Evolutionary conservation across 2,113 vertebrate species (phyloP), one percentile per base, ranked within the genome.

Genomic region (Xyliphius kryptos): DNA sequence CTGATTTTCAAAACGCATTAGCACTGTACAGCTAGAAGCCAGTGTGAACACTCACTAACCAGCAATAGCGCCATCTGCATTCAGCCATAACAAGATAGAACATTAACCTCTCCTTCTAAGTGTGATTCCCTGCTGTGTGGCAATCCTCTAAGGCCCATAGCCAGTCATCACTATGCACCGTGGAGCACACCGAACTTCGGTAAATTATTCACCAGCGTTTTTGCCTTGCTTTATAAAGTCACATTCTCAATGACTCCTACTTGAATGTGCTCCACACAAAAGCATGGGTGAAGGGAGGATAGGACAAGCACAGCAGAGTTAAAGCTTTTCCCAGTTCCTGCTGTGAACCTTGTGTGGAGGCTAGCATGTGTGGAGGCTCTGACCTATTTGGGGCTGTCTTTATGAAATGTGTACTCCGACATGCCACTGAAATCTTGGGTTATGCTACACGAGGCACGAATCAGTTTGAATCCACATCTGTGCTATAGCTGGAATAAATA

Each of bases 141-240:
- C 21, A 10, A 44, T 52, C 26, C 64, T 37, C 47, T 50, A 58
- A 66, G 46, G 51, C n/a, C 36, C 36, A 32, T 22, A 58, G 12
- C 55, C 47, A 49, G 56, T 51, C 47, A 62, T 46, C 32, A 32
- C 37, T 15, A 16, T 66, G 17, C n/a, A 15, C 66, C n/a, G 19
- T 3, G 36, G 16, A 63, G 44, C 50, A 41, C 26, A 52, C 14
- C 67, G 15, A 63, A 58, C 58, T 46, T 63, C 40, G 52, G 54
- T 57, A 55, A 63, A 72, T 60, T 55, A 55, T 64, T 68, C 43
- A 43, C 55, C 20, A 20, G 12, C 22, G 5, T 38, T 67, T 58
- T 62, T 40, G 57, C 26, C 49, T 68, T 61, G 37, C 51, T 57
- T 68, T 57, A 57, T 36, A 58, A 57, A 56, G 40, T 57, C 38